A percentile compares a stretch with the other conserved stretches of the same genome.
phyloP scores from a whole-genome alignment of 2,888 invertebrate species.

The Drosophila siamana region DNA sequence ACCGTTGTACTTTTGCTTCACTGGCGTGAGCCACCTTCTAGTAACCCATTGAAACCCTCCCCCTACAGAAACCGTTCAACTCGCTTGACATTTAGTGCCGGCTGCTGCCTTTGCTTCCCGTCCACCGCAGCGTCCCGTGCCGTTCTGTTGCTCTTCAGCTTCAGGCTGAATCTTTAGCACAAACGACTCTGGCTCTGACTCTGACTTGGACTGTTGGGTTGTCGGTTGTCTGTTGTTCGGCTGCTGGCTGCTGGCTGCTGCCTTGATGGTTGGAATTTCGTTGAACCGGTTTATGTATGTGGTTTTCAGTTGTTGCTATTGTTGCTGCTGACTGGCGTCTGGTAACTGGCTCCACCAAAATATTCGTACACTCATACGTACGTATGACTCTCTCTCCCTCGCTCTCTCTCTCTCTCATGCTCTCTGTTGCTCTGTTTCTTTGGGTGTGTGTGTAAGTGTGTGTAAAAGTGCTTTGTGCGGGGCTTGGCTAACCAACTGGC shows the following conservation, averaged over 20 bases:
- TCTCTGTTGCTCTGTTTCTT: neutral
- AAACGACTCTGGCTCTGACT: slow-evolving; percentile 36
- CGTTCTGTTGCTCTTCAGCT: slow-evolving; percentile 25
- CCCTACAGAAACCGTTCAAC: slow-evolving; percentile 54
- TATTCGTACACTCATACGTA: slow-evolving; percentile 44
- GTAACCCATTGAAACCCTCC: slow-evolving; percentile 7
- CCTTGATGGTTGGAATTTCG: slow-evolving; percentile 73
- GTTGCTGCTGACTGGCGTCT: slow-evolving; percentile 67
- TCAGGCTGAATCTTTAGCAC: slow-evolving; percentile 54
- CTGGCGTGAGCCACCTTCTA: slow-evolving; percentile 10
- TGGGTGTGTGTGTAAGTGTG: slow-evolving; percentile 9
- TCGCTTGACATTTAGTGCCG: slow-evolving; percentile 76
- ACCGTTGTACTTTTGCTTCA: slow-evolving; percentile 32
- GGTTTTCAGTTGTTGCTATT: slow-evolving; percentile 65
- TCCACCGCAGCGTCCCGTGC: neutral
- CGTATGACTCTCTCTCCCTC: slow-evolving; percentile 10
- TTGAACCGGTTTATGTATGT: slow-evolving; percentile 79
- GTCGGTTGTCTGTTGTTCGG: slow-evolving; percentile 35
- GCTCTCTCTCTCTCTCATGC: slow-evolving; percentile 3
- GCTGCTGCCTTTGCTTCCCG: slow-evolving; percentile 50
- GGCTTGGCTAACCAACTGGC: slow-evolving; percentile 80
- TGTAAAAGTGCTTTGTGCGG: slow-evolving; percentile 57
- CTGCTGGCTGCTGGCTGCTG: slow-evolving; percentile 53
- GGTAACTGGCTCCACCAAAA: slow-evolving; percentile 75
- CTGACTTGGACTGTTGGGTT: slow-evolving; percentile 41